Base-by-base conservation (phyloP, 2,797 vertebrate species). In the Oophaga sylvatica region DNA sequence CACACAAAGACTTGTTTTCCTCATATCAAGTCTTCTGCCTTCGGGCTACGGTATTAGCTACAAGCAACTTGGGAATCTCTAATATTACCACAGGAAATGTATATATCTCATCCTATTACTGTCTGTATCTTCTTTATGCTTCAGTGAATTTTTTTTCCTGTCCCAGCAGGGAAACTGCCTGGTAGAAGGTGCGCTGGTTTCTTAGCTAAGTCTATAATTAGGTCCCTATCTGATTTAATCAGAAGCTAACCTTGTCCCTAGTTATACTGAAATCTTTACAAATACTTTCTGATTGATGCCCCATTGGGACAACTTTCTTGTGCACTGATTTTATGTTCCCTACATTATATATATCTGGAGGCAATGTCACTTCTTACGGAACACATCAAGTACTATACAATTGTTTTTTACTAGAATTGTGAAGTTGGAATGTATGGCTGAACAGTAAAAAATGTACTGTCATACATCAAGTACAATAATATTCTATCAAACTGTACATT, bases 191-290 rank as follows among this genome's bases (percentile, higher is more conserved):
- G 78, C 91, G 84, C 80, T 86, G 92, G 91, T 92, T 92, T 90
- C 88, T 92, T 93, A 92, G 90, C 90, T 83, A 92, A 88, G 83
- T 91, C 90, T 93, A 90, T 94, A 93, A 93, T 91, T 93, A 93
- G 90, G 89, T 90, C 91, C 87, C 90, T 93, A 89, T 91, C 91
- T 93, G 92, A 92, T 92, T 93, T 94, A 92, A 93, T 91, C 92
- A 93, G 91, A 92, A 85, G 86, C 89, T 89, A 85, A 26, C 59
- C 87, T 84, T 84, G 73, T 91, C 90, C 90, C 85, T 31, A 78
- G 87, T 89, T 85, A 90, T 93, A 91, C 90, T 89, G 77, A 92
- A 93, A 90, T 88, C 89, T 91, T 92, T 89, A 90, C 90, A 93
- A 92, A 95, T 90, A 91, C 93, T 91, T 91, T 90, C 86, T 92